Evolutionary conservation across 1,140 invertebrate genomes (phyloP), one percentile per base, ranked within the genome.

Genomic region (Lordiphosa stackelbergi): DNA sequence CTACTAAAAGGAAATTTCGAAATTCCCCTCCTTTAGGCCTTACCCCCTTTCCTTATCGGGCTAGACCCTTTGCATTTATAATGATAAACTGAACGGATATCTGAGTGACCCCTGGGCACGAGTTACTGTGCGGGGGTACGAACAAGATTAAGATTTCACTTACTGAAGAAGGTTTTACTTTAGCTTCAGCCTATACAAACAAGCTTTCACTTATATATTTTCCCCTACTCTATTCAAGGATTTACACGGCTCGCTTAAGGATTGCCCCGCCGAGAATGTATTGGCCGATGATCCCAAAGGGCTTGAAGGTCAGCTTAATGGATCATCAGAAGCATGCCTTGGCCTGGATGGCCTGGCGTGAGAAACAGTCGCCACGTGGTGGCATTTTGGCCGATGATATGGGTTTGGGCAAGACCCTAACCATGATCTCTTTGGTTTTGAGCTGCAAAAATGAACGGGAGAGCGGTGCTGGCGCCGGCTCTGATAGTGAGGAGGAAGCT

Each of bases 401-500:
- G 97, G 97, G 97, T 24, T 88, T 96, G 0, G 94, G 94, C 0
- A 98, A 98, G 88, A 98, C 97, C 0, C 87, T 98, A 4, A 96
- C 95, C 0, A 96, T 97, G 93, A 96, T 99, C 59, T 92, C 96
- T 0, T 87, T 97, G 3, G 90, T 95, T 3, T 74, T 94, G 1
- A 88, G 89, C 48, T 71, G 75, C 8, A 84, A 87, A 51, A 74
- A 63, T 60, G 12, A 57, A 69, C 64, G 63, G 8, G 66, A 83
- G n/a, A 84, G 59, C 10, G 53, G 71, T 28, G 43, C 7, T 24
- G 63, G 6, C 1, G 40, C 34, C 8, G 45, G 60, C 4, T 34
- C 48, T 0, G 49, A 49, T 24, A 66, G 57, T 12, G 65, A 84
- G 56, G 55, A 41, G 3, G 87, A 88, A 11, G 54, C 58, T 36